Evolutionary conservation across 1,140 invertebrate species (phyloP).

Genomic region (Drosophila nebulosa): DNA sequence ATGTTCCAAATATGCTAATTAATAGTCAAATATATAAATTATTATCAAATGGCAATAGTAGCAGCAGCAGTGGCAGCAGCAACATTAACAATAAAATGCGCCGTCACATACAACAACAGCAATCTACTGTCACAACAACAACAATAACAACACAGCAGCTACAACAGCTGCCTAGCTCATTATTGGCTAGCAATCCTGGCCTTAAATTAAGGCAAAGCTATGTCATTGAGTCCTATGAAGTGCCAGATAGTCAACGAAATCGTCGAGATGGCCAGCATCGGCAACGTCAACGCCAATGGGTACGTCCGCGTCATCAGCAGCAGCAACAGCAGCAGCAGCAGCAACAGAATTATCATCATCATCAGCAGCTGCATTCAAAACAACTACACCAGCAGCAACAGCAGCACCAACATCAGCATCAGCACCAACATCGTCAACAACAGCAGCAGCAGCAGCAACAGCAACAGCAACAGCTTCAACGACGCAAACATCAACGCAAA

Average conservation of each 20-base stretch:
- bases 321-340: slow-evolving; percentile 38
- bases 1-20: slow-evolving; percentile 79
- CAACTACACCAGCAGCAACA: slow-evolving; percentile 35
- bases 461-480: slow-evolving; percentile 55
- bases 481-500: slow-evolving; percentile 51
- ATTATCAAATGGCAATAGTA: slow-evolving; percentile 61
- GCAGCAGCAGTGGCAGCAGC: slow-evolving; percentile 19
- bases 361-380: slow-evolving; percentile 34
- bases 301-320: slow-evolving; percentile 25
- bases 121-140: too few species aligned
- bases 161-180: slow-evolving; percentile 21
- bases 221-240: slow-evolving; percentile 68
- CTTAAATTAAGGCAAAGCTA: slow-evolving; percentile 33
- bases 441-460: slow-evolving; percentile 27
- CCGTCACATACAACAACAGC: slow-evolving; percentile 31
- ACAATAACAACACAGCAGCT: slow-evolving; percentile 30
- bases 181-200: slow-evolving; percentile 16
- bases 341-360: slow-evolving; percentile 17
- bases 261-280: slow-evolving; percentile 59
- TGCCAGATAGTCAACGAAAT: slow-evolving; percentile 58
- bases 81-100: slow-evolving; percentile 42
- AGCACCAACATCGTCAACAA: slow-evolving; percentile 5
- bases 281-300: slow-evolving; percentile 26
- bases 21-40: slow-evolving; percentile 80
- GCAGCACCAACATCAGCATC: slow-evolving; percentile 36